A percentile compares a stretch with the other conserved stretches of the same genome.
Evolutionary conservation across 1,140 invertebrate genomes (phyloP).

Genomic region (Nephila pilipes): DNA sequence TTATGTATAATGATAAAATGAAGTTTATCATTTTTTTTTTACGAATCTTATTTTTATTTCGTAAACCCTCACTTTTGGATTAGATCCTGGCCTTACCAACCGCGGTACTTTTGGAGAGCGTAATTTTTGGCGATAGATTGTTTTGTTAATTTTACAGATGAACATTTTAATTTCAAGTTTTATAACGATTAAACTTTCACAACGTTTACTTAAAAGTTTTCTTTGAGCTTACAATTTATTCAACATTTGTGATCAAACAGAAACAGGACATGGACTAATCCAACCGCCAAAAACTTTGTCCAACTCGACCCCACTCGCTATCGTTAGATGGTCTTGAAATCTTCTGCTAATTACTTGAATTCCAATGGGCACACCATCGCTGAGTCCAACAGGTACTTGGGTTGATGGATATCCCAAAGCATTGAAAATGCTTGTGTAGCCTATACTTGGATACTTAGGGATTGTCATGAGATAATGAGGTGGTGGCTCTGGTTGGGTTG

Average conservation of each 20-base stretch:
- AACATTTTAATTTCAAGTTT: no score
- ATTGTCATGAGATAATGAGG: slow-evolving; percentile 92
- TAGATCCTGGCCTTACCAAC: no score
- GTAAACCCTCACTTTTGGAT: no score
- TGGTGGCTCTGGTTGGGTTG: slow-evolving; percentile 89
- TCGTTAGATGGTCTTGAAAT: slow-evolving; percentile 79
- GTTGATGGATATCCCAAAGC: slow-evolving; percentile 67
- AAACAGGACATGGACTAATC: slow-evolving; percentile 77
- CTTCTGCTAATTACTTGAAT: slow-evolving; percentile 81
- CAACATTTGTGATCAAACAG: background rate
- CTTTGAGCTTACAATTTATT: background rate
- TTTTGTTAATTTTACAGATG: no score
- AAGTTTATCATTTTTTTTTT: no score
- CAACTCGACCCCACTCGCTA: slow-evolving; percentile 79
- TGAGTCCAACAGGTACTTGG: slow-evolving; percentile 78
- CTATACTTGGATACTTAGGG: slow-evolving; percentile 91
- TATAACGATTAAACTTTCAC: no score
- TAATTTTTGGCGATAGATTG: no score
- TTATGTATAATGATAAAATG: no score
- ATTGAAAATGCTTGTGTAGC: slow-evolving; percentile 84
- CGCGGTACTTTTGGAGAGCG: no score
- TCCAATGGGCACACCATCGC: slow-evolving; percentile 82
- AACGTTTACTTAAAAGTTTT: background rate
- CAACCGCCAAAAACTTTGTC: slow-evolving; percentile 80
- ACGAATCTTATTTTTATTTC: no score